phyloP scores from a whole-genome alignment of 2,888 invertebrate genomes.

The Thymelicus sylvestris region DNA sequence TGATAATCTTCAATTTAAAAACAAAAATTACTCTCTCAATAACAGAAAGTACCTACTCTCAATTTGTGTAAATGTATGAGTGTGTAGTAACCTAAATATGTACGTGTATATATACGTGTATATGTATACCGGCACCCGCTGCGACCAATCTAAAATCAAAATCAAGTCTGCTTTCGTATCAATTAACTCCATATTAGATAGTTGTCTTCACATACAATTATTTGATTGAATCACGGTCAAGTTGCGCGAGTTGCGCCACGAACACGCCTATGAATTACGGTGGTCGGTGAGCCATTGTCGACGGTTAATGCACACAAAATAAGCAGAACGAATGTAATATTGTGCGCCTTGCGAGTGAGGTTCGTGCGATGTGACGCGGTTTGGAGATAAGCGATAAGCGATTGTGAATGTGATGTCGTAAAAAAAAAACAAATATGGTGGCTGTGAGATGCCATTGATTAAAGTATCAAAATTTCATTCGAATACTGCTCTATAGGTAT shows the following conservation, averaged over 20 bases:
- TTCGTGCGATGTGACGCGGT: not conserved
- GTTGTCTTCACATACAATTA: not conserved
- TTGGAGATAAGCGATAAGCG: no score
- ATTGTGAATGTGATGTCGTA: no score
- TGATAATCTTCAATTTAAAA: no score
- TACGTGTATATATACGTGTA: not conserved
- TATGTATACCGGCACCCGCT: not conserved
- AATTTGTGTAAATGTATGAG: no score
- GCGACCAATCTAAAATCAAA: not conserved
- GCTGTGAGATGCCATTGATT: no score
- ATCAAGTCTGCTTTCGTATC: not conserved
- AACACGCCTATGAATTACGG: not conserved
- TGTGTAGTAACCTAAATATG: no score
- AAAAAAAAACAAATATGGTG: no score
- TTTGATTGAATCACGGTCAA: not conserved
- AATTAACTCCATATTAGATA: not conserved
- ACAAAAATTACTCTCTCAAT: no score
- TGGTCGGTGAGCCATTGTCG: not conserved
- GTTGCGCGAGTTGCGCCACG: not conserved
- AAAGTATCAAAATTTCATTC: no score
- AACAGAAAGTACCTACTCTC: no score
- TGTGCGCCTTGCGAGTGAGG: constrained; percentile 38
- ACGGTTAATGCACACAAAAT: constrained; percentile 41
- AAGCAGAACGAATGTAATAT: constrained; percentile 38
- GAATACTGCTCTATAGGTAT: no score